Evolutionary conservation across 2,797 vertebrate genomes (phyloP).

Genomic region (Karalla daura): DNA sequence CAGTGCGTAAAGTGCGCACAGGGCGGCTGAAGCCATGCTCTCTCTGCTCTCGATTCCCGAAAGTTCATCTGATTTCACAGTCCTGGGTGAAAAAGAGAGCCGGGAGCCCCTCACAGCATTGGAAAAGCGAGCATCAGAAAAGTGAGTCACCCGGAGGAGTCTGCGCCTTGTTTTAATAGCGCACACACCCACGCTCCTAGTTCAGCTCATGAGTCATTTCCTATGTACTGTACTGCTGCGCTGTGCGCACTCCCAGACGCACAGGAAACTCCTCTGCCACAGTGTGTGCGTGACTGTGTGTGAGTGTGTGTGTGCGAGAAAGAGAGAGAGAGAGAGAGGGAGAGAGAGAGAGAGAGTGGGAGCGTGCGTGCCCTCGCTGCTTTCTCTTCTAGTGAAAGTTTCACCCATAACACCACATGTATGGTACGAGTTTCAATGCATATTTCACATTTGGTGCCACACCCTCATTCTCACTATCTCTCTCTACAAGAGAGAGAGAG

Average conservation of each 20-base stretch:
- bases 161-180: slow-evolving; percentile 85
- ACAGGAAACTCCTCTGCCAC: slow-evolving; percentile 72
- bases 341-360: too few species aligned
- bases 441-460: slow-evolving; percentile 43
- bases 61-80: slow-evolving; percentile 78
- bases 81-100: too few species aligned
- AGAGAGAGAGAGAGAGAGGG: too few species aligned
- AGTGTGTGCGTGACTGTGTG: slow-evolving; percentile 31
- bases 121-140: slow-evolving; percentile 82
- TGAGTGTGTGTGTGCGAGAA: too few species aligned
- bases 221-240: slow-evolving; percentile 78
- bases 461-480: slow-evolving; percentile 19
- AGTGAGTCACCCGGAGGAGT: slow-evolving; percentile 84
- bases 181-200: slow-evolving; percentile 86
- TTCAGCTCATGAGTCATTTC: slow-evolving; percentile 86
- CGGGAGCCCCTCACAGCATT: too few species aligned
- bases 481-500: too few species aligned
- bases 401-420: slow-evolving; percentile 27
- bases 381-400: slow-evolving; percentile 42
- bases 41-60: slow-evolving; percentile 68
- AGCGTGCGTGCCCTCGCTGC: too few species aligned
- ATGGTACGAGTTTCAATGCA: slow-evolving; percentile 4
- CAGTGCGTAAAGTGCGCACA: slow-evolving; percentile 75
- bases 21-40: slow-evolving; percentile 72
- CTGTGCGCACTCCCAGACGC: slow-evolving; percentile 59